These are phyloP conservation scores for Euzetes globulus DNA, from an alignment of 2,888 invertebrate species.

Conservation along the genomic window DNA sequence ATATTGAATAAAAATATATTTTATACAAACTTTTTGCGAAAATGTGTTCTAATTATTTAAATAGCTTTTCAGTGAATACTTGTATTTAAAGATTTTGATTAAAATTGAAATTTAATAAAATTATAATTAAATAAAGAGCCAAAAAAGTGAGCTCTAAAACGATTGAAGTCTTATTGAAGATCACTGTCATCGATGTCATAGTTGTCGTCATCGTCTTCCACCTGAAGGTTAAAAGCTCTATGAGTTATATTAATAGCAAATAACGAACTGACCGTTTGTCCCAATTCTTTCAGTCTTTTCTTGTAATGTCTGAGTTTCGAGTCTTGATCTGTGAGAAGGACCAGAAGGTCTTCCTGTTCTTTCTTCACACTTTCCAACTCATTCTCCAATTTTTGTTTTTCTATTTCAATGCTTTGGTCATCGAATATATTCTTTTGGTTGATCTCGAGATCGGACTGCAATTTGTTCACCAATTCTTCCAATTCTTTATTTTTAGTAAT, in stretches of 20 bases:
- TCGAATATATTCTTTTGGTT: not conserved
- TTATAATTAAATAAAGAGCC: not conserved
- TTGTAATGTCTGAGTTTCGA: conserved; percentile 61
- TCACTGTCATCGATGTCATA: not conserved
- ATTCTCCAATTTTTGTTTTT: conserved; percentile 20
- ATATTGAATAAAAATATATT: no score
- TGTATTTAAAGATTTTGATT: not conserved
- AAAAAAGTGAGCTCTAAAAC: not conserved
- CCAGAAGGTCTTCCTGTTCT: conserved; percentile 88
- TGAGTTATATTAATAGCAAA: no score
- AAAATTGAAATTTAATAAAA: not conserved
- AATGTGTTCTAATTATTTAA: no score
- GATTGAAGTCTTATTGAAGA: not conserved
- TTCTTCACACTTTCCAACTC: conserved; percentile 63
- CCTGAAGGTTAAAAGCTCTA: not conserved
- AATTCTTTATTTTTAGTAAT: conserved; percentile 19
- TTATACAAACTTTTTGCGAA: no score
- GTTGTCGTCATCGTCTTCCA: conserved; percentile 4
- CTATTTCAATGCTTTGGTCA: not conserved
- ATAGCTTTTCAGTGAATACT: no score
- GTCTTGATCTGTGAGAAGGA: conserved; percentile 82
- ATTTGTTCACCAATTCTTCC: conserved; percentile 11
- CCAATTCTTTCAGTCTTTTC: conserved; percentile 47
- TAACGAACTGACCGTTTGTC: conserved; percentile 40
- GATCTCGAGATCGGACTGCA: conserved; percentile 34